These are phyloP conservation scores for Drosophila cardini DNA, from an alignment of 1,140 invertebrate genomes.

Conservation along the genomic window DNA sequence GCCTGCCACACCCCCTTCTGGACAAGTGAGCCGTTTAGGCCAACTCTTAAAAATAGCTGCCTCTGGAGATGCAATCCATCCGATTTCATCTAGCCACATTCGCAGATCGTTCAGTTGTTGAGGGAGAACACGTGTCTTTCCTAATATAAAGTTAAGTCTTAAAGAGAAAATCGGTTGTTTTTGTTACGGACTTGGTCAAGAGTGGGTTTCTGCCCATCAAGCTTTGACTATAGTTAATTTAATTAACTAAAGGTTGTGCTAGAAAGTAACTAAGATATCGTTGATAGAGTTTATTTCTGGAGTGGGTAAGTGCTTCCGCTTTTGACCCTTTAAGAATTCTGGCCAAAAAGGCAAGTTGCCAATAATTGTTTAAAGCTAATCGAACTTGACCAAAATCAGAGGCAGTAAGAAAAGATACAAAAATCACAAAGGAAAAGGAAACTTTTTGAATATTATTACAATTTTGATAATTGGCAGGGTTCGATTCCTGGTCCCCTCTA, in stretches of 20 bases:
- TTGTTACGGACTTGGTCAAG: constrained; percentile 11
- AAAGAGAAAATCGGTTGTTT: constrained; percentile 1
- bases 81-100: no score
- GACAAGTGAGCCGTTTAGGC: constrained; percentile 63
- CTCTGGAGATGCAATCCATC: constrained; percentile 52
- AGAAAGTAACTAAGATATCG: no score
- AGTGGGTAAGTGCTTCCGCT: constrained; percentile 27
- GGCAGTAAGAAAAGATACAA: constrained; percentile 9
- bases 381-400: constrained; percentile 55
- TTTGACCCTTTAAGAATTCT: background rate
- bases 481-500: no score
- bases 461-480: constrained; percentile 76
- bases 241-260: no score
- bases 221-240: background rate
- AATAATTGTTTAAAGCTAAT: constrained; percentile 44
- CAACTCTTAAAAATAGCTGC: constrained; percentile 77
- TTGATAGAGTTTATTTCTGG: background rate
- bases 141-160: constrained; percentile 1
- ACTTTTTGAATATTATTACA: constrained; percentile 75
- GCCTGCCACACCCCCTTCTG: background rate
- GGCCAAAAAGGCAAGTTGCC: constrained; percentile 6
- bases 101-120: constrained; percentile 45
- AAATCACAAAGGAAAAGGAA: constrained; percentile 20
- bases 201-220: background rate
- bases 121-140: constrained; percentile 75